These are phyloP conservation scores for Amblyopsis rosae DNA, from an alignment of 2,113 vertebrate species.

Conservation along the genomic window DNA sequence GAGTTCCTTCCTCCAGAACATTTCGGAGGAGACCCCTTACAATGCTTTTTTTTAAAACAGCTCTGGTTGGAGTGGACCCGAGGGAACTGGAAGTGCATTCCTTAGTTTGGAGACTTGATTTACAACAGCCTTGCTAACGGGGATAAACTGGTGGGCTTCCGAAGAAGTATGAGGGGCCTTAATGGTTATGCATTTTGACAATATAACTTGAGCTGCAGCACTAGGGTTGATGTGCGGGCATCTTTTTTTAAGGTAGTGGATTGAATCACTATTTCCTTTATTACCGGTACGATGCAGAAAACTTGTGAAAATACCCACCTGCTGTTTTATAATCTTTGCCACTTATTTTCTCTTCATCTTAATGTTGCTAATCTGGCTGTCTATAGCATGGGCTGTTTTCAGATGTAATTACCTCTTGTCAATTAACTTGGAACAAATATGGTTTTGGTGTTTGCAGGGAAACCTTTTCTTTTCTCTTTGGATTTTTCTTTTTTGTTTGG, in stretches of 20 bases:
- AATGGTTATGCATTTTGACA: too few species aligned
- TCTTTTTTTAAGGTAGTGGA: background rate
- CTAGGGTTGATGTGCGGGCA: too few species aligned
- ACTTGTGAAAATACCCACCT: too few species aligned
- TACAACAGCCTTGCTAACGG: too few species aligned
- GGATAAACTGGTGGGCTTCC: background rate
- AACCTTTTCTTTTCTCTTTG: too few species aligned
- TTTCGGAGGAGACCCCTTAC: too few species aligned
- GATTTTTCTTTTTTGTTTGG: conserved; percentile 1
- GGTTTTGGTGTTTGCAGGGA: conserved; percentile 44
- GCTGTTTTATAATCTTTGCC: conserved; percentile 15
- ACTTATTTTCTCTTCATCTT: background rate
- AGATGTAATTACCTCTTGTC: background rate
- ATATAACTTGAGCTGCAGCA: too few species aligned
- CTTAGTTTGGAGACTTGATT: too few species aligned
- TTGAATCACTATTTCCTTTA: background rate
- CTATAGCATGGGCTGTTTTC: background rate
- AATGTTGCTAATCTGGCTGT: conserved; percentile 1
- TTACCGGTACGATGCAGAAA: background rate
- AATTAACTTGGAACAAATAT: conserved; percentile 25
- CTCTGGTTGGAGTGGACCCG: too few species aligned
- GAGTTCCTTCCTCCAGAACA: background rate
- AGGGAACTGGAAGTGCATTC: too few species aligned
- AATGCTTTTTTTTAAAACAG: too few species aligned
- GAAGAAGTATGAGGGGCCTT: background rate